Conservation (phyloP, 2,113 vertebrate species). For the Engraulis encrasicolus region DNA sequence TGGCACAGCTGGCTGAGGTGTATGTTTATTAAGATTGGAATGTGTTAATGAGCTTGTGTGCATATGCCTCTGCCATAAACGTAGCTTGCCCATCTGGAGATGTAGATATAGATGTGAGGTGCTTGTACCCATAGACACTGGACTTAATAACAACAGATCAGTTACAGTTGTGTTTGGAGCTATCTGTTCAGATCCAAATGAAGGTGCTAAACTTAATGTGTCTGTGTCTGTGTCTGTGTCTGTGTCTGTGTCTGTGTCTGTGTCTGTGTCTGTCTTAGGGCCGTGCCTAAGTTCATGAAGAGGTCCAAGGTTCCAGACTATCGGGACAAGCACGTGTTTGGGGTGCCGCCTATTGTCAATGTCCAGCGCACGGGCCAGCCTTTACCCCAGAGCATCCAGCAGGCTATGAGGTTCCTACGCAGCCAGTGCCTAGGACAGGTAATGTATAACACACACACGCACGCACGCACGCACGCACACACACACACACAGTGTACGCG, state of each 20-base stretch:
- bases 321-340: conserved; percentile 81
- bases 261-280: conserved; percentile 65
- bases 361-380: conserved; percentile 84
- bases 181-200: too few relatives aligned
- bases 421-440: conserved; percentile 87
- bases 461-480: neutral
- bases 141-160: too few relatives aligned
- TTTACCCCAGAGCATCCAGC: conserved; percentile 86
- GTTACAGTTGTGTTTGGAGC: too few relatives aligned
- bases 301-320: conserved; percentile 84
- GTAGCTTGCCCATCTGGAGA: too few relatives aligned
- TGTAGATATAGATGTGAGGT: too few relatives aligned
- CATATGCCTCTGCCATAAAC: too few relatives aligned
- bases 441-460: neutral
- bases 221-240: neutral
- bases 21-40: too few relatives aligned
- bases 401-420: conserved; percentile 86
- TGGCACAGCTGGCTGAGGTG: neutral
- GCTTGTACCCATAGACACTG: too few relatives aligned
- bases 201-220: too few relatives aligned
- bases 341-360: conserved; percentile 79
- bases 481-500: neutral
- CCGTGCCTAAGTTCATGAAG: conserved; percentile 88
- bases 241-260: neutral
- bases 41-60: too few relatives aligned